phyloP scores from a whole-genome alignment of 1,140 invertebrate genomes.

The Saccostrea cuccullata region DNA sequence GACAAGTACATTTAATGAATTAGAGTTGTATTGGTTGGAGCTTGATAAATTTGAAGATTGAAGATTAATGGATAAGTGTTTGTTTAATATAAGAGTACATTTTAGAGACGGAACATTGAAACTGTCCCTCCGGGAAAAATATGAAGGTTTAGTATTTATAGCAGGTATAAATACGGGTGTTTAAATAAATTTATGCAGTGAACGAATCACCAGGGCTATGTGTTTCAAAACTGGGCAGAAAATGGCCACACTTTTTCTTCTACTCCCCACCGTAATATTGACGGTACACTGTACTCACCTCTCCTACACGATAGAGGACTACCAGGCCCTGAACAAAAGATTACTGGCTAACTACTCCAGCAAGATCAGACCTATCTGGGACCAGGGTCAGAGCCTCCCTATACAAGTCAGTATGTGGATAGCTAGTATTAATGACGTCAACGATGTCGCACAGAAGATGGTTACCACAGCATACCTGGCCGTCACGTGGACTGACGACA shows the following conservation, averaged over 20 bases:
- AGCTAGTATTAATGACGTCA: not conserved
- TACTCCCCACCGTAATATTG: not conserved
- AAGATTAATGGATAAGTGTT: too few species aligned
- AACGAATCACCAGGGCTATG: too few species aligned
- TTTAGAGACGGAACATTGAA: too few species aligned
- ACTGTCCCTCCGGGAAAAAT: too few species aligned
- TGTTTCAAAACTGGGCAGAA: not conserved
- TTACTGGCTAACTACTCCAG: not conserved
- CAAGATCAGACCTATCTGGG: not conserved
- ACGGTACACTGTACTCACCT: not conserved
- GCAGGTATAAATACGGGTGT: too few species aligned
- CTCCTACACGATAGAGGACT: not conserved
- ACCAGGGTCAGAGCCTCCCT: not conserved
- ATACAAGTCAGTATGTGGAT: not conserved
- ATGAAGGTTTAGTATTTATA: too few species aligned
- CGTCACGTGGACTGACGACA: conserved; percentile 32
- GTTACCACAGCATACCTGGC: not conserved
- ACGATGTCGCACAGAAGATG: not conserved
- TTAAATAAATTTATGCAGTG: too few species aligned
- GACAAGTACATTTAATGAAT: too few species aligned
- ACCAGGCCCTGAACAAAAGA: not conserved
- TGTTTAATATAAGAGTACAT: too few species aligned
- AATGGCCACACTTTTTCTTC: not conserved
- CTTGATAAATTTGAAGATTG: too few species aligned
- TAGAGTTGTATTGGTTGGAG: too few species aligned